Evolutionary conservation across 2,113 vertebrate species (phyloP).

Genomic region (Eurystomus gularis): DNA sequence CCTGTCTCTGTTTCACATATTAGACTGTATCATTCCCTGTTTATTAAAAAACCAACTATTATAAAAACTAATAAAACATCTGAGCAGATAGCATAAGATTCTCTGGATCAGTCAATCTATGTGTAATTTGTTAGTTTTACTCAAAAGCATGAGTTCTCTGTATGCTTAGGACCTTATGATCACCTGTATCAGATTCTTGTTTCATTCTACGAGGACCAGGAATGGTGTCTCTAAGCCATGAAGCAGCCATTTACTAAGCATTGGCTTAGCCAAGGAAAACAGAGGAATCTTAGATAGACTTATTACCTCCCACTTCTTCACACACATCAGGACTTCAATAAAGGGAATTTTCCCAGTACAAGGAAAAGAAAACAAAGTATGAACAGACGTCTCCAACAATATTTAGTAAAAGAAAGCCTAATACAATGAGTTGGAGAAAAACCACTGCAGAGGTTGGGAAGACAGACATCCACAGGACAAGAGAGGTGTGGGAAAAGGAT

Average conservation of each 20-base stretch:
- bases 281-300: neutral
- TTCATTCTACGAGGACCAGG: neutral
- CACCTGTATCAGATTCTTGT: neutral
- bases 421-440: neutral
- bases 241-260: neutral
- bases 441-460: neutral
- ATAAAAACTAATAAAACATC: neutral
- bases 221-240: neutral
- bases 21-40: neutral
- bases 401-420: neutral
- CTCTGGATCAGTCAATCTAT: neutral
- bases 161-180: neutral
- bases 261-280: neutral
- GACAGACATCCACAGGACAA: neutral
- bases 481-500: neutral
- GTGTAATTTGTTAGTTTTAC: fast-evolving
- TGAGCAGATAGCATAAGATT: neutral
- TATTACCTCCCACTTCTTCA: neutral
- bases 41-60: neutral
- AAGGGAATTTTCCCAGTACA: neutral
- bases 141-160: neutral
- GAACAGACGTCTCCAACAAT: neutral
- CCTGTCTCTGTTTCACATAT: neutral
- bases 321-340: neutral
- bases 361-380: neutral